Evolutionary conservation across 2,113 vertebrate species (phyloP), one percentile per base, ranked within the genome.

Genomic region (pig (Sus scrofa)): DNA sequence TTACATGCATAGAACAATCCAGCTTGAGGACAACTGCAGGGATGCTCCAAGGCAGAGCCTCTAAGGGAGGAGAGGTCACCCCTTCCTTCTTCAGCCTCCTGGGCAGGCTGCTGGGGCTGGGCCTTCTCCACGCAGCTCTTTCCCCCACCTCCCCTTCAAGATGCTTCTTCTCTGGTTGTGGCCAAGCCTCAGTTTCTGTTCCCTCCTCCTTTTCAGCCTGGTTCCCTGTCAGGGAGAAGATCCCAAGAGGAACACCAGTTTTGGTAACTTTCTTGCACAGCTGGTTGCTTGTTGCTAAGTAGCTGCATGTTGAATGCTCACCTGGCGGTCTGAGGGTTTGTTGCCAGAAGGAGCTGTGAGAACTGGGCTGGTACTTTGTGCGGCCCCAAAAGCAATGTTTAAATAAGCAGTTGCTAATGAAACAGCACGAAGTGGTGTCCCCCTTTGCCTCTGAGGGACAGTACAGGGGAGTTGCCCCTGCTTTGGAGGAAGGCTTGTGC

Each of bases 81-180:
- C 12, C 54, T 50, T 26, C 68, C 9, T 19, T 56, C 22, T 88
- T 20, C 24, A 37, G 24, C 75, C 8, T 58, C 54, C 22, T 16
- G 34, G 10, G 62, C 13, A 24, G 19, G n/a, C 16, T 44, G 60
- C 77, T 70, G 34, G 77, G 44, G 70, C 58, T 39, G 7, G 32
- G 11, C 22, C 15, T 2, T 65, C n/a, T 26, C 7, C 15, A n/a
- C 8, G 1, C 0, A 1, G 13, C 16, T 18, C 6, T 7, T 73
- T 82, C 26, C 4, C 27, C 1, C 6, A 77, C 26, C 12, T 56
- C n/a, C 22, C 4, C 20, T 32, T 32, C 34, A 37, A 20, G 7
- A 13, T 37, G 10, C 27, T 13, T 73, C 8, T 67, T 77, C 34
- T 32, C 26, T 71, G 60, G n/a, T 37, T 20, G 3, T 22, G 56